These are phyloP conservation scores for Automeris io DNA, from an alignment of 2,888 invertebrate species.

Conservation along the genomic window DNA sequence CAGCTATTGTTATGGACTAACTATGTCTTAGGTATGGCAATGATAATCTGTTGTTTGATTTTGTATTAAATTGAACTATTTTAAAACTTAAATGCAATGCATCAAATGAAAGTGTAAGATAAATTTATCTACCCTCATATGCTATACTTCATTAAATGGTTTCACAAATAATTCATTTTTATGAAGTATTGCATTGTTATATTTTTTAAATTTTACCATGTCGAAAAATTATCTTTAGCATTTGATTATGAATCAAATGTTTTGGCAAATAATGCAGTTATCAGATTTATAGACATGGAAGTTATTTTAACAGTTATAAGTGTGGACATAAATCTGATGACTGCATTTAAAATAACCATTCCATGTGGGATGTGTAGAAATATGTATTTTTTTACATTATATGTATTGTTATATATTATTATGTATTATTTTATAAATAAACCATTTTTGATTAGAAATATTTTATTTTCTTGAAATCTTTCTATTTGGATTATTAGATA, in stretches of 20 bases:
- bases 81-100: slow-evolving; percentile 72
- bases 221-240: slow-evolving; percentile 8
- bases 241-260: slow-evolving; percentile 11
- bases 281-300: slow-evolving; percentile 26
- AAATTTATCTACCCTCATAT: slow-evolving; percentile 66
- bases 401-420: slow-evolving; percentile 38
- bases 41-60: slow-evolving; percentile 68
- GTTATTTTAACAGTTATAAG: slow-evolving; percentile 15
- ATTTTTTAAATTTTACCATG: slow-evolving; percentile 42
- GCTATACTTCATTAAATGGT: slow-evolving; percentile 41
- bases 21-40: slow-evolving; percentile 51
- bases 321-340: slow-evolving; percentile 37
- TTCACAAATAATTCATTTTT: slow-evolving; percentile 21
- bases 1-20: slow-evolving; percentile 49
- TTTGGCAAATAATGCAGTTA: slow-evolving; percentile 43
- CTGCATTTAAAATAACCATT: slow-evolving; percentile 38
- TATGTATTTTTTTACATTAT: slow-evolving; percentile 67
- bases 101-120: slow-evolving; percentile 73
- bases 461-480: slow-evolving; percentile 38
- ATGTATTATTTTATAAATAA: slow-evolving; percentile 51
- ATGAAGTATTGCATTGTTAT: slow-evolving; percentile 37
- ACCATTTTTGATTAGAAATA: slow-evolving; percentile 27
- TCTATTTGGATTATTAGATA: slow-evolving; percentile 60
- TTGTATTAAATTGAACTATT: slow-evolving; percentile 72
- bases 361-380: slow-evolving; percentile 53